Conservation (phyloP, 2,113 vertebrate genomes). For the Brienomyrus longianalis region DNA sequence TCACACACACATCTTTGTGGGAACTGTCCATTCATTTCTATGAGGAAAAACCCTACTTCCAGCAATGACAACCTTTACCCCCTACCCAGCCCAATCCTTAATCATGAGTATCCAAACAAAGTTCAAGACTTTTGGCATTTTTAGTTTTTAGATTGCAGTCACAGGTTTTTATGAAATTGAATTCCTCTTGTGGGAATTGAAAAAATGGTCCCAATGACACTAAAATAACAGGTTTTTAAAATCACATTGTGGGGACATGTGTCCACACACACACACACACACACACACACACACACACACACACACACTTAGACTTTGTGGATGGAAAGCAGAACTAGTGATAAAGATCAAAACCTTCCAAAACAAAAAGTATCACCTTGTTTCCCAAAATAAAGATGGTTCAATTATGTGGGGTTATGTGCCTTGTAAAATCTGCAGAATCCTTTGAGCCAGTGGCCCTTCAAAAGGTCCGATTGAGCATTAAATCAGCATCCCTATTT, state of each 20-base stretch:
- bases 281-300: not conserved
- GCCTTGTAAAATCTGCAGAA: not conserved
- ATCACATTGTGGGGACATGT: no score
- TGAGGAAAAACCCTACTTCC: no score
- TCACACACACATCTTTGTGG: no score
- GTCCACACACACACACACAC: not conserved
- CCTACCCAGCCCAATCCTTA: no score
- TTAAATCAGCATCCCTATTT: not conserved
- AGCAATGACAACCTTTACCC: no score
- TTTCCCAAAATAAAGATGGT: not conserved
- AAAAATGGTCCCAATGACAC: no score
- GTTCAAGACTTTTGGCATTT: no score
- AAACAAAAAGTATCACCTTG: not conserved
- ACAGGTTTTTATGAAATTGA: no score
- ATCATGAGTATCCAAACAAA: not conserved
- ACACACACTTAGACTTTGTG: not conserved
- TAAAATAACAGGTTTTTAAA: no score
- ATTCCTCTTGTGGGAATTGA: no score
- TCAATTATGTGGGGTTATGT: not conserved
- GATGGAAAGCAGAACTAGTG: not conserved
- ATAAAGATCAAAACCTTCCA: not conserved
- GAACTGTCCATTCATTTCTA: no score
- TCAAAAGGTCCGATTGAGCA: not conserved
- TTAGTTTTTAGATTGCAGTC: no score
- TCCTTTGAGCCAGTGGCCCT: not conserved